Conservation (phyloP, 2,888 invertebrate genomes). For the Orthosia incerta region DNA sequence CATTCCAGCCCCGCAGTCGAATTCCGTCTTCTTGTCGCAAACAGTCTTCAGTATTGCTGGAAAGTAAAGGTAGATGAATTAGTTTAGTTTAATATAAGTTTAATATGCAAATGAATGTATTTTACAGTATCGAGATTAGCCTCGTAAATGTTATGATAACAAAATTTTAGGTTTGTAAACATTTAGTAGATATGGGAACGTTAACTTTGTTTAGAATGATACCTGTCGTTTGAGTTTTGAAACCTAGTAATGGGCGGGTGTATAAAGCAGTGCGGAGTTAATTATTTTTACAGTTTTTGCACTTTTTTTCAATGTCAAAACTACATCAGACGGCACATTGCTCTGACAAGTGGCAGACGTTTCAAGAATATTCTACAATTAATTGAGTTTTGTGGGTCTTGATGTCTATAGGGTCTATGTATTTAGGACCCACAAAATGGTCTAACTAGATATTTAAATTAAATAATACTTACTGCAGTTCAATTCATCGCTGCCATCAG, state of each 20-base stretch:
- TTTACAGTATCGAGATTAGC: not conserved
- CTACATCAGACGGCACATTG: not conserved
- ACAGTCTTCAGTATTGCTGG: conserved; percentile 90
- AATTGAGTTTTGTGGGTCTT: no score
- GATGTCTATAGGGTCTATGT: no score
- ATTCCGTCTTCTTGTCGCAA: conserved; percentile 95
- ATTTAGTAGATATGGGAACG: not conserved
- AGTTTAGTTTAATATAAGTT: not conserved
- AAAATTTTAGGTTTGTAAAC: conserved; percentile 5
- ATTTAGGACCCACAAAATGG: not conserved
- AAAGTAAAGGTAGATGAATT: conserved; percentile 53
- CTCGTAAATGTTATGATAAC: not conserved
- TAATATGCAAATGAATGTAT: not conserved
- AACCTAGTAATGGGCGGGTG: not conserved
- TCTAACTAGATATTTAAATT: not conserved
- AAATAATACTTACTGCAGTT: conserved; percentile 93
- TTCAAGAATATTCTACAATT: no score
- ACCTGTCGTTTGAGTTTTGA: not conserved
- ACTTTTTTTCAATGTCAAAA: not conserved
- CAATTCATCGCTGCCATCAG: conserved; percentile 96
- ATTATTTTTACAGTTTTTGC: not conserved
- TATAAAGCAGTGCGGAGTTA: not conserved
- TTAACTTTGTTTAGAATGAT: not conserved
- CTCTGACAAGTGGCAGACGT: no score
- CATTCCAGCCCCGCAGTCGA: conserved; percentile 96